phyloP scores from a whole-genome alignment of 2,797 vertebrate species.

The Stomatorhinus walkeri region DNA sequence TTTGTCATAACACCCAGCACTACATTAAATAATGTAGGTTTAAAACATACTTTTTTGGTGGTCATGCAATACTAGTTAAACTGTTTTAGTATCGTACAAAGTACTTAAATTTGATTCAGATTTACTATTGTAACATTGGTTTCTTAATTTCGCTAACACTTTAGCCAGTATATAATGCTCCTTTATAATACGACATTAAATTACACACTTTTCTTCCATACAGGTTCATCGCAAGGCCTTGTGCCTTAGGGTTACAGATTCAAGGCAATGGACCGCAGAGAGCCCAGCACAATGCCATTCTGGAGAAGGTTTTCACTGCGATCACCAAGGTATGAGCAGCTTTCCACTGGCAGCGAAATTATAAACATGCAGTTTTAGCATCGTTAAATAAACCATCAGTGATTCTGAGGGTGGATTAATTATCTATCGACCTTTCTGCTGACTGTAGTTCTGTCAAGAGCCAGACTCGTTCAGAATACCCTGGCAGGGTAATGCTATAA shows the following conservation, averaged over 20 bases:
- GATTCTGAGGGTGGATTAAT: background rate
- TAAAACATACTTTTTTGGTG: background rate
- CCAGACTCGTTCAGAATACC: background rate
- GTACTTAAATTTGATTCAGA: background rate
- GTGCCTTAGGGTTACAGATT: slow-evolving; percentile 93
- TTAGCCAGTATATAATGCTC: background rate
- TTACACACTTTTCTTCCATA: slow-evolving; percentile 24
- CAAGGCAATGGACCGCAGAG: slow-evolving; percentile 89
- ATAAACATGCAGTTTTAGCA: background rate
- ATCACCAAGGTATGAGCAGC: slow-evolving; percentile 83
- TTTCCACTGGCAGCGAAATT: background rate
- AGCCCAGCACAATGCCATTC: slow-evolving; percentile 89
- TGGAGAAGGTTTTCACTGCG: slow-evolving; percentile 98
- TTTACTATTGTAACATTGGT: background rate
- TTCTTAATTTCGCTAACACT: background rate
- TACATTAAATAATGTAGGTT: background rate
- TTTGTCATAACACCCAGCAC: background rate
- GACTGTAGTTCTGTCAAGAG: background rate
- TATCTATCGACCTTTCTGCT: background rate
- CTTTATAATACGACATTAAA: background rate
- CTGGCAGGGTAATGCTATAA: background rate
- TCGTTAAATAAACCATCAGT: background rate
- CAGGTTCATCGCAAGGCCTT: slow-evolving; percentile 95
- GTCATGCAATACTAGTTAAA: background rate
- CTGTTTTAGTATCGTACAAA: background rate